Percentiles rank a stretch among this genome's conserved stretches.
Evolutionary conservation across 2,113 vertebrate species (phyloP).

Genomic region (Oostethus manadensis): DNA sequence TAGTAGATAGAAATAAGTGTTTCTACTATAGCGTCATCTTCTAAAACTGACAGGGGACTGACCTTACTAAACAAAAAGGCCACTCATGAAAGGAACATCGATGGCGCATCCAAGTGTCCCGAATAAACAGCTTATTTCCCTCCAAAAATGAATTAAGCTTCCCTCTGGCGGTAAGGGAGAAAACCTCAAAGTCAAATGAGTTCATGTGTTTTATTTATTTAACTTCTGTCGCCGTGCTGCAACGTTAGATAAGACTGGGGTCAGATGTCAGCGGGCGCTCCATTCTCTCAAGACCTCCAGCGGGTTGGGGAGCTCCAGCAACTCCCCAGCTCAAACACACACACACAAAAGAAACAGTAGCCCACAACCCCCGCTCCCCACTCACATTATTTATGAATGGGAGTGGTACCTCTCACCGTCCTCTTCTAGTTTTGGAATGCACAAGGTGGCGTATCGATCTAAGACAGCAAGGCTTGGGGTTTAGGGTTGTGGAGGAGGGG

Average conservation of each 20-base stretch:
- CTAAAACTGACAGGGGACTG: too few species aligned
- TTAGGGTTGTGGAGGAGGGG: conserved; percentile 2
- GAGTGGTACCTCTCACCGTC: conserved; percentile 29
- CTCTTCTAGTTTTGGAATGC: conserved; percentile 54
- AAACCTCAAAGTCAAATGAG: conserved; percentile 8
- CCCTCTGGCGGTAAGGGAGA: too few species aligned
- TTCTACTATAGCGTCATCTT: too few species aligned
- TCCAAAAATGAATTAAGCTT: not conserved
- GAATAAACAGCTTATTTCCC: not conserved
- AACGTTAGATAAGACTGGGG: conserved; percentile 23
- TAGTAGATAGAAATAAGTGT: too few species aligned
- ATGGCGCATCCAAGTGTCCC: not conserved
- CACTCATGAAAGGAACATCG: not conserved
- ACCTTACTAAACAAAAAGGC: too few species aligned
- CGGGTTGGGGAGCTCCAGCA: conserved; percentile 13
- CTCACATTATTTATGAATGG: conserved; percentile 56
- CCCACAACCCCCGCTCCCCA: conserved; percentile 22
- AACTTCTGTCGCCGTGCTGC: not conserved
- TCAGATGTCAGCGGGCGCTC: conserved; percentile 43
- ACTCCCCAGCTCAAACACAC: conserved; percentile 27
- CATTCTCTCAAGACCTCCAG: conserved; percentile 15
- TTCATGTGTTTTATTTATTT: conserved; percentile 8
- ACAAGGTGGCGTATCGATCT: conserved; percentile 39
- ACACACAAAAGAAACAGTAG: conserved; percentile 45
- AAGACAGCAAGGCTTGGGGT: conserved; percentile 48